Percentiles rank a stretch among this genome's conserved stretches.
These are phyloP conservation scores for Calliphora vomitoria DNA, from an alignment of 2,888 invertebrate species.

Conservation along the genomic window DNA sequence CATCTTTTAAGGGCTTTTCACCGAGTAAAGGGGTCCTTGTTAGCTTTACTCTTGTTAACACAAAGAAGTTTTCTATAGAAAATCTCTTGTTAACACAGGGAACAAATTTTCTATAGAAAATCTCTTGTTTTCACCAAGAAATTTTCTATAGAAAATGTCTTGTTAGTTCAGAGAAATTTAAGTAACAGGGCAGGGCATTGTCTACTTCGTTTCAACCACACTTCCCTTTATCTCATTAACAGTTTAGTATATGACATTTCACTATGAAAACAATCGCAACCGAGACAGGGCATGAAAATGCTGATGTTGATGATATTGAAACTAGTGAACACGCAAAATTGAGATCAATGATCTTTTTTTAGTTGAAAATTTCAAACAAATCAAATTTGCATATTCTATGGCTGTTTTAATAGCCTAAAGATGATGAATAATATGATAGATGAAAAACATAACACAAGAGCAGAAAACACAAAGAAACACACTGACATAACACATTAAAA, in stretches of 20 bases:
- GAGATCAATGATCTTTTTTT: constrained; percentile 71
- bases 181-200: not conserved
- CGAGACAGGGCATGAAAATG: constrained; percentile 47
- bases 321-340: constrained; percentile 71
- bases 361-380: constrained; percentile 36
- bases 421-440: constrained; percentile 69
- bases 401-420: constrained; percentile 65
- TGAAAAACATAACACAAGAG: constrained; percentile 63
- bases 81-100: not conserved
- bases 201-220: not conserved
- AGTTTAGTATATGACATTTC: constrained; percentile 56
- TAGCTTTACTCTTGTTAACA: too few relatives aligned
- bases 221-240: not conserved
- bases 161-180: too few relatives aligned
- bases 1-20: too few relatives aligned
- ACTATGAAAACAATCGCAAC: constrained; percentile 22
- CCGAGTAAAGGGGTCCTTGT: too few relatives aligned
- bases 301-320: constrained; percentile 63
- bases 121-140: not conserved
- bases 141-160: not conserved
- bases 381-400: constrained; percentile 62
- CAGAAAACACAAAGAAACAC: constrained; percentile 27
- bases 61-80: not conserved
- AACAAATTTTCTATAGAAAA: constrained; percentile 1
- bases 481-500: constrained; percentile 54